Conservation (phyloP, 2,797 vertebrate species). For the Hybognathus amarus region DNA sequence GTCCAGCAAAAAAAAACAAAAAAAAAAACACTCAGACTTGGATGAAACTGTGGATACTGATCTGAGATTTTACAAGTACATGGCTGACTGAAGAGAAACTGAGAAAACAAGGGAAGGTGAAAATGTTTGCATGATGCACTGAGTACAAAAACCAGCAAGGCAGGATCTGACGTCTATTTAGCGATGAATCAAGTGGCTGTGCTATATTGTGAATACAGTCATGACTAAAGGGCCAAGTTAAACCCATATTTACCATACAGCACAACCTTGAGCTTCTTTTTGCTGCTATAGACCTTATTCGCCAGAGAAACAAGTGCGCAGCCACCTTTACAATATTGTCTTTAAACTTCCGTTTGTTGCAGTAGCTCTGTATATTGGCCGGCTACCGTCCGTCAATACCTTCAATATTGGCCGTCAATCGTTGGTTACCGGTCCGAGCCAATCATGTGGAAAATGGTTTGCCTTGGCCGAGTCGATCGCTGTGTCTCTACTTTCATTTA, state of each 20-base stretch:
- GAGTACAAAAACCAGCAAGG: neutral
- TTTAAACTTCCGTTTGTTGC: no score
- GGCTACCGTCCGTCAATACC: no score
- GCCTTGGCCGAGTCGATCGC: no score
- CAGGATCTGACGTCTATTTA: neutral
- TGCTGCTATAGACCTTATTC: no score
- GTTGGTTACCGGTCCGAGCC: no score
- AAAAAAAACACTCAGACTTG: neutral
- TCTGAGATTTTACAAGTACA: neutral
- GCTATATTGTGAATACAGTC: neutral
- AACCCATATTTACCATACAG: neutral
- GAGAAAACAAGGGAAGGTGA: conserved; percentile 10
- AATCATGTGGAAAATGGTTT: no score
- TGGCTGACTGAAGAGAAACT: neutral
- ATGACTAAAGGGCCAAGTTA: neutral
- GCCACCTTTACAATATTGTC: no score
- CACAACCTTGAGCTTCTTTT: neutral
- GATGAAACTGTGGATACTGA: conserved; percentile 12
- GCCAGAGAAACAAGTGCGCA: no score
- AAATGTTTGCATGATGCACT: conserved; percentile 1
- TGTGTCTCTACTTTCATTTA: no score
- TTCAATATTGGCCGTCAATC: no score
- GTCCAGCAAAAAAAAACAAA: neutral
- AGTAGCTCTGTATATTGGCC: no score
- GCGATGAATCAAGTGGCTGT: neutral